These are phyloP conservation scores for Lepus townsendii DNA, from an alignment of 2,797 vertebrate genomes.

Conservation along the genomic window DNA sequence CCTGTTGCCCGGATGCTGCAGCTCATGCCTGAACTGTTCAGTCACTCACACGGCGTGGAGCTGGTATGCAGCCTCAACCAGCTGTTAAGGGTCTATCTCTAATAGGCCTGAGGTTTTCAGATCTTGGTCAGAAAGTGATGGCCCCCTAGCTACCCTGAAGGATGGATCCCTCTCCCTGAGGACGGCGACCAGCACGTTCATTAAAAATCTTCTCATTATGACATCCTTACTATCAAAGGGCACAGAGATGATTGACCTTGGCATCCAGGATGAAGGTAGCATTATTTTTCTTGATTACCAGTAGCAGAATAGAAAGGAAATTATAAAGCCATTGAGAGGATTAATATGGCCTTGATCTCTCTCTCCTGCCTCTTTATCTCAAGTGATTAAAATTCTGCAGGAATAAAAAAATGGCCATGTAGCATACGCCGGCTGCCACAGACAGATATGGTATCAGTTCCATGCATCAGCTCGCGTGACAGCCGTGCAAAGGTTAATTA, in stretches of 20 bases:
- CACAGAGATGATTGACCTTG: slow-evolving; percentile 86
- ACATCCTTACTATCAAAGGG: slow-evolving; percentile 83
- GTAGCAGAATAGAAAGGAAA: slow-evolving; percentile 86
- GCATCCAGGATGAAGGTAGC: slow-evolving; percentile 84
- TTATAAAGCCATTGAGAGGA: slow-evolving; percentile 91
- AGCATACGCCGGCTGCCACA: slow-evolving; percentile 86
- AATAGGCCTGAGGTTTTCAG: slow-evolving; percentile 66
- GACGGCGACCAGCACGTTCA: slow-evolving; percentile 65
- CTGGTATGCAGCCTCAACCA: slow-evolving; percentile 62
- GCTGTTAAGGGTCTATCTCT: slow-evolving; percentile 71
- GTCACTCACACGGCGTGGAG: background rate
- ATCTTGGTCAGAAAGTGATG: slow-evolving; percentile 63
- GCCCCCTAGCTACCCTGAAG: background rate
- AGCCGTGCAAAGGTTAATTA: slow-evolving; percentile 89
- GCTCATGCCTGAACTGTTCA: background rate
- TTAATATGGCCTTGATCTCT: slow-evolving; percentile 89
- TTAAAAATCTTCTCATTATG: slow-evolving; percentile 81
- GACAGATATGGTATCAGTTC: slow-evolving; percentile 83
- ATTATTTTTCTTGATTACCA: slow-evolving; percentile 90
- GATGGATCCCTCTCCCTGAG: background rate
- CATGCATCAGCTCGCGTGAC: slow-evolving; percentile 84
- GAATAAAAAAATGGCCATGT: slow-evolving; percentile 74
- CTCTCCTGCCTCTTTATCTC: slow-evolving; percentile 89
- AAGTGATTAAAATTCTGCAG: slow-evolving; percentile 89
- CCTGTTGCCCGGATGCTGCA: rapidly evolving